Evolutionary conservation across 2,888 invertebrate genomes (phyloP).

Genomic region (Pilophorus perplexus): DNA sequence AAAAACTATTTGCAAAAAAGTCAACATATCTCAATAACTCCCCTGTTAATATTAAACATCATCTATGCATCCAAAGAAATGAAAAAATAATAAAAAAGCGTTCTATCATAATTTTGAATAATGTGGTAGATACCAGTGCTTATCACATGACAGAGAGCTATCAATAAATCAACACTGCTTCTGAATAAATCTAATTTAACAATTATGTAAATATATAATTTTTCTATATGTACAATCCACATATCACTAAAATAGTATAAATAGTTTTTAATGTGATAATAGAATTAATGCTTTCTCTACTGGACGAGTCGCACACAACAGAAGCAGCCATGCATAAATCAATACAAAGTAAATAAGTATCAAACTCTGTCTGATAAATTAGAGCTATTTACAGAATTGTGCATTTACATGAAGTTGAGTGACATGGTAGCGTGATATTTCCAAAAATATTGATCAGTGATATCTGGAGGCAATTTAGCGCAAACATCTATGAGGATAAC

Average conservation of each 20-base stretch:
- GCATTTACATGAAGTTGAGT: slow-evolving; percentile 39
- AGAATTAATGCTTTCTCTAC: slow-evolving; percentile 48
- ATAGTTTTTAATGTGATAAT: slow-evolving; percentile 43
- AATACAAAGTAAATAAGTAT: slow-evolving; percentile 33
- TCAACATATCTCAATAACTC: slow-evolving; percentile 46
- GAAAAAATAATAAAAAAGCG: slow-evolving; percentile 43
- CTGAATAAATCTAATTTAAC: slow-evolving; percentile 32
- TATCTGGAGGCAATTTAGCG: slow-evolving; percentile 23
- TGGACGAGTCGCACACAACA: slow-evolving; percentile 47
- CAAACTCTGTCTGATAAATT: slow-evolving; percentile 28
- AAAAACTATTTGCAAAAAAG: slow-evolving; percentile 45
- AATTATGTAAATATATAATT: slow-evolving; percentile 32
- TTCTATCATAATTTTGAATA: slow-evolving; percentile 45
- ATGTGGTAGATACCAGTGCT: slow-evolving; percentile 43
- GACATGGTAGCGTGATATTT: slow-evolving; percentile 28
- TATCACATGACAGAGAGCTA: slow-evolving; percentile 46
- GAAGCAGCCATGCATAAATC: slow-evolving; percentile 44
- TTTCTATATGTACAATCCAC: slow-evolving; percentile 38
- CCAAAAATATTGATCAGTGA: slow-evolving; percentile 32
- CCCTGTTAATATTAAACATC: slow-evolving; percentile 44
- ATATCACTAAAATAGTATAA: slow-evolving; percentile 43
- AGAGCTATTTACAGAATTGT: slow-evolving; percentile 40
- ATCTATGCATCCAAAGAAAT: slow-evolving; percentile 44
- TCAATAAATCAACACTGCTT: slow-evolving; percentile 43
- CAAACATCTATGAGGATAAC: slow-evolving; percentile 13